phyloP scores from a whole-genome alignment of 2,888 invertebrate genomes.

The Phorcus lineatus region DNA sequence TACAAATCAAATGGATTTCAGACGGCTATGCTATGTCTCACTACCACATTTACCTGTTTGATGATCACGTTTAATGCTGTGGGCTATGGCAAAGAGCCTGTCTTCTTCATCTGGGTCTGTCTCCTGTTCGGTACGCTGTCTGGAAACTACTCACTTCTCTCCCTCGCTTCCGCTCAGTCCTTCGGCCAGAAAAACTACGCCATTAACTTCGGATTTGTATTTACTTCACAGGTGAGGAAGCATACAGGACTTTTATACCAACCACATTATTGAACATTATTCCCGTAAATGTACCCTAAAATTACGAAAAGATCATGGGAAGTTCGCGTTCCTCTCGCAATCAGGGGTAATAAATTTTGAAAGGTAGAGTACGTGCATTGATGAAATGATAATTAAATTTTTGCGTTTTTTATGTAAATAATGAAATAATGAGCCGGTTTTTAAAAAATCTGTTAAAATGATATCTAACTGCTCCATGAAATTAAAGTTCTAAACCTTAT shows the following conservation, averaged over 20 bases:
- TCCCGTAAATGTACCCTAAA: too few species aligned
- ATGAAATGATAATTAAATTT: too few species aligned
- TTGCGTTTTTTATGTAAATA: too few species aligned
- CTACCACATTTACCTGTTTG: constrained; percentile 49
- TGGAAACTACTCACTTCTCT: constrained; percentile 69
- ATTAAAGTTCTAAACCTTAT: too few species aligned
- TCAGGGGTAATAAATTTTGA: too few species aligned
- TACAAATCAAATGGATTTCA: background rate
- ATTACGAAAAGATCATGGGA: too few species aligned
- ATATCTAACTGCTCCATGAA: too few species aligned
- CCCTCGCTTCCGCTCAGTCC: constrained; percentile 63
- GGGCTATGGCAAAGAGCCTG: constrained; percentile 43
- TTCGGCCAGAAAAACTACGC: constrained; percentile 67
- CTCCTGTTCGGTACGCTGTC: constrained; percentile 67
- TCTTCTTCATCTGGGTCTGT: constrained; percentile 68
- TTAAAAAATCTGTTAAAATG: too few species aligned
- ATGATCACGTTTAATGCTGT: constrained; percentile 38
- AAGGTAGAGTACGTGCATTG: too few species aligned
- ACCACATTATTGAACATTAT: too few species aligned
- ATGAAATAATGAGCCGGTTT: too few species aligned
- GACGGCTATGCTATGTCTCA: constrained; percentile 48
- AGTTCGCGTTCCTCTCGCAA: too few species aligned
- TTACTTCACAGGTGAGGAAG: constrained; percentile 46
- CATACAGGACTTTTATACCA: background rate
- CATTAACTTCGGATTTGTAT: constrained; percentile 63